Evolutionary conservation across 2,113 vertebrate genomes (phyloP).

Genomic region (Drymodes brunneopygia): DNA sequence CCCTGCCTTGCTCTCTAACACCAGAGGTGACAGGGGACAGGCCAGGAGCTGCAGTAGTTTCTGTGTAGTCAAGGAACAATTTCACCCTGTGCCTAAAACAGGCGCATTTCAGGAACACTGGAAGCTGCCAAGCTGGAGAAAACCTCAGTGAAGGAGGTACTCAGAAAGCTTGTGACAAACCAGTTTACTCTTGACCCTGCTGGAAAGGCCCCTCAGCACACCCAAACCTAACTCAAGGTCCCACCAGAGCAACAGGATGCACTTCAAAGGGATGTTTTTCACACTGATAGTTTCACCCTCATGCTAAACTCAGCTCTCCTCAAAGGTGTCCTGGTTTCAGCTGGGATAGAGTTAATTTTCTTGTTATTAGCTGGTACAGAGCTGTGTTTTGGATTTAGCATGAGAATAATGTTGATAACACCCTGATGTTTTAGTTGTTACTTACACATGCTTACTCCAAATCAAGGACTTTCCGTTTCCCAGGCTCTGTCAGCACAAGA

Average conservation of each 20-base stretch:
- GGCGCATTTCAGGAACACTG: neutral
- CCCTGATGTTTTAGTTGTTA: neutral
- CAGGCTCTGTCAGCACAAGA: neutral
- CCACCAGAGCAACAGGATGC: neutral
- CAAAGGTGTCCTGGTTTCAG: neutral
- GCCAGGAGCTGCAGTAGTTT: neutral
- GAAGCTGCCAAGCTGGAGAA: neutral
- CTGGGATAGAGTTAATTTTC: neutral
- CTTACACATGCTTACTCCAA: neutral
- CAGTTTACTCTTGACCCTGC: neutral
- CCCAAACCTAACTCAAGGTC: neutral
- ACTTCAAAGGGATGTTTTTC: neutral
- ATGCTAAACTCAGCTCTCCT: neutral
- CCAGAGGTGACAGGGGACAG: neutral
- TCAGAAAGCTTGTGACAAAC: neutral
- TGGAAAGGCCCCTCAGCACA: neutral
- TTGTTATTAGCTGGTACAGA: neutral
- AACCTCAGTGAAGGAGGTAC: neutral
- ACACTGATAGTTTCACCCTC: neutral
- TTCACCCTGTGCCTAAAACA: neutral
- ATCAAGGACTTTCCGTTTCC: neutral
- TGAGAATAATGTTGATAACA: neutral
- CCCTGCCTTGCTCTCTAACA: neutral
- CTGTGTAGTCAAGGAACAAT: neutral
- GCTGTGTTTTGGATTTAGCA: neutral